Percentiles rank a stretch among this genome's conserved stretches.
Conservation (phyloP, 2,113 vertebrate genomes). For the Gymnorhina tibicen region DNA sequence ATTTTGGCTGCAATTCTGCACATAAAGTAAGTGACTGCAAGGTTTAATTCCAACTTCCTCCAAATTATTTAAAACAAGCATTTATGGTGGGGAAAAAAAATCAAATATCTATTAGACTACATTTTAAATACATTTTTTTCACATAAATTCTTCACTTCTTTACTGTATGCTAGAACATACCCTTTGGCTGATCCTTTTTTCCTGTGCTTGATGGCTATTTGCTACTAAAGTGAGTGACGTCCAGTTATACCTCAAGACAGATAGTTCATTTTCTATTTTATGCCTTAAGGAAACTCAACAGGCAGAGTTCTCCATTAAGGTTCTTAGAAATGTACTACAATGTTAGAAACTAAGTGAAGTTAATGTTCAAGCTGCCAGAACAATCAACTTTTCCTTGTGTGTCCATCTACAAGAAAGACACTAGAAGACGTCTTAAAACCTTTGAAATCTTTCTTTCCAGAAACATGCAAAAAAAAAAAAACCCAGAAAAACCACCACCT, state of each 20-base stretch:
- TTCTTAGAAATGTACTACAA: background rate
- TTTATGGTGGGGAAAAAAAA: background rate
- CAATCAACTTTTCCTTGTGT: background rate
- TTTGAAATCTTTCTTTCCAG: background rate
- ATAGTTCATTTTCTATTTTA: background rate
- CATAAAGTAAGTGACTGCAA: background rate
- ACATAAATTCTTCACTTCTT: background rate
- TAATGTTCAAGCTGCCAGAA: background rate
- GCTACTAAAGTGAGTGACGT: background rate
- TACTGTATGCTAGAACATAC: background rate
- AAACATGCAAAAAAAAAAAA: background rate
- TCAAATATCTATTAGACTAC: background rate
- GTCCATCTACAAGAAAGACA: background rate
- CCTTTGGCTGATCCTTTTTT: background rate
- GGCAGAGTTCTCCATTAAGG: background rate
- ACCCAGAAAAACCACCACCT: too few species aligned
- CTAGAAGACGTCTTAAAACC: background rate
- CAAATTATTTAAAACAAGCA: background rate
- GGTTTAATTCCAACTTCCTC: background rate
- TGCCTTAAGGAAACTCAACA: background rate
- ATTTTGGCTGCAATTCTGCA: background rate
- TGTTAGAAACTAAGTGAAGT: background rate
- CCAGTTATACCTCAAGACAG: background rate
- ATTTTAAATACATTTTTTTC: background rate
- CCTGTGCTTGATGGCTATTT: background rate